Conservation (phyloP, 2,113 vertebrate genomes). For the Nyctibius bracteatus region DNA sequence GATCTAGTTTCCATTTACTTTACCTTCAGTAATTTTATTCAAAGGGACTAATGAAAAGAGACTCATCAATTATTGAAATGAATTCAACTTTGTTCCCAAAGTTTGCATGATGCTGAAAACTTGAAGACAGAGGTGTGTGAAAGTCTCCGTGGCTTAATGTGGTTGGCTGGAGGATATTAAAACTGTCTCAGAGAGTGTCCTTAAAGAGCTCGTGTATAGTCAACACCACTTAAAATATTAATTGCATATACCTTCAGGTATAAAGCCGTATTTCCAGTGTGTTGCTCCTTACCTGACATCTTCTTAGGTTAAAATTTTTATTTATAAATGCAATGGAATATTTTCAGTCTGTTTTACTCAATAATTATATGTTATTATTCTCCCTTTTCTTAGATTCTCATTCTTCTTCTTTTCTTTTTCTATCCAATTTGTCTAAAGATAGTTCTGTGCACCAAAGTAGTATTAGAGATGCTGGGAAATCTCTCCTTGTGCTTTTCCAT, state of each 20-base stretch:
- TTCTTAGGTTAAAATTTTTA: background rate
- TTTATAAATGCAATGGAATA: background rate
- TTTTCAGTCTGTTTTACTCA: background rate
- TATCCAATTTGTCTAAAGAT: background rate
- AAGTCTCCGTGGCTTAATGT: background rate
- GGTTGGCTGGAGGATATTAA: background rate
- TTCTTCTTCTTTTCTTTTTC: background rate
- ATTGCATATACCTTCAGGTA: background rate
- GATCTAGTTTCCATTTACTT: conserved; percentile 27
- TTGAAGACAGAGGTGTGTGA: background rate
- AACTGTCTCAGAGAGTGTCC: background rate
- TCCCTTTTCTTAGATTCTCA: background rate
- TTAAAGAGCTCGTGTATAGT: background rate
- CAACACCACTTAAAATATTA: background rate
- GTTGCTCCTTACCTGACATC: background rate
- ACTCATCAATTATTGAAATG: conserved; percentile 45
- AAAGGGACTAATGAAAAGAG: conserved; percentile 27
- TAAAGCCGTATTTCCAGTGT: background rate
- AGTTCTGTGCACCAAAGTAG: background rate
- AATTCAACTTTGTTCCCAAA: conserved; percentile 31
- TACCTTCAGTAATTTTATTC: conserved; percentile 38
- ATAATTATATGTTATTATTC: background rate
- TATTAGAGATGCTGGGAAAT: background rate
- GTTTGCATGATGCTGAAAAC: background rate
- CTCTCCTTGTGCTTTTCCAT: background rate